Percentiles rank a stretch among this genome's conserved stretches.
Conservation (phyloP, 2,113 vertebrate genomes). For the Semnornis frantzii region DNA sequence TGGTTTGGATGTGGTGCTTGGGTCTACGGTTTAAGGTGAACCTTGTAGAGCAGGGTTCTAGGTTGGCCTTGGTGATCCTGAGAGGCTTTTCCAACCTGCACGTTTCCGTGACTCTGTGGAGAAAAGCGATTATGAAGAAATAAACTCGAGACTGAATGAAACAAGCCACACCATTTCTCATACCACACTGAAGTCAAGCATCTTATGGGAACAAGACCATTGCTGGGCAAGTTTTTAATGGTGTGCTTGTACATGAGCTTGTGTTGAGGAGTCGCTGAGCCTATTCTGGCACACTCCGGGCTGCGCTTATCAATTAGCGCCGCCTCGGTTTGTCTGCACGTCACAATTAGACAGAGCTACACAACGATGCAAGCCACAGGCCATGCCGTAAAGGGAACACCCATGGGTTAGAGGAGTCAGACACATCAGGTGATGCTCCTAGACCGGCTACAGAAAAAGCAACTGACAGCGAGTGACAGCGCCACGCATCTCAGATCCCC, state of each 20-base stretch:
- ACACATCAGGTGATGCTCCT: slow-evolving; percentile 9
- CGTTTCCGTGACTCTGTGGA: too few relatives aligned
- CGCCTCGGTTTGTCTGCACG: slow-evolving; percentile 42
- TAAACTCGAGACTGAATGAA: neutral
- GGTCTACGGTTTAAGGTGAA: too few relatives aligned
- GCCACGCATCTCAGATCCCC: slow-evolving; percentile 83
- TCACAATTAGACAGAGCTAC: slow-evolving; percentile 53
- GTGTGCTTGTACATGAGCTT: neutral
- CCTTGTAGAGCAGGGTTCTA: too few relatives aligned
- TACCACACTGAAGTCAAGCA: neutral
- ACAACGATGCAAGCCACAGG: slow-evolving; percentile 56
- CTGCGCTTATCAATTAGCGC: slow-evolving; percentile 28
- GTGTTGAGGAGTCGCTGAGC: neutral
- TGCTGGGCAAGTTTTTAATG: slow-evolving; percentile 28
- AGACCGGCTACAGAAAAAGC: neutral
- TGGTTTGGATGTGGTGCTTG: too few relatives aligned
- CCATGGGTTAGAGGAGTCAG: neutral
- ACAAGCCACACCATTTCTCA: neutral
- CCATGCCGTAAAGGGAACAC: slow-evolving; percentile 53
- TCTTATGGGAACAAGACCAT: neutral
- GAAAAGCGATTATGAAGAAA: neutral
- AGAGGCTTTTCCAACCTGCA: too few relatives aligned
- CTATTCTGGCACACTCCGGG: slow-evolving; percentile 1
- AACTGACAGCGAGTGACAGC: neutral
- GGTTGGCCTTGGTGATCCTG: too few relatives aligned